Evolutionary conservation across 2,113 vertebrate genomes (phyloP).

Genomic region (Bubo blakistoni): DNA sequence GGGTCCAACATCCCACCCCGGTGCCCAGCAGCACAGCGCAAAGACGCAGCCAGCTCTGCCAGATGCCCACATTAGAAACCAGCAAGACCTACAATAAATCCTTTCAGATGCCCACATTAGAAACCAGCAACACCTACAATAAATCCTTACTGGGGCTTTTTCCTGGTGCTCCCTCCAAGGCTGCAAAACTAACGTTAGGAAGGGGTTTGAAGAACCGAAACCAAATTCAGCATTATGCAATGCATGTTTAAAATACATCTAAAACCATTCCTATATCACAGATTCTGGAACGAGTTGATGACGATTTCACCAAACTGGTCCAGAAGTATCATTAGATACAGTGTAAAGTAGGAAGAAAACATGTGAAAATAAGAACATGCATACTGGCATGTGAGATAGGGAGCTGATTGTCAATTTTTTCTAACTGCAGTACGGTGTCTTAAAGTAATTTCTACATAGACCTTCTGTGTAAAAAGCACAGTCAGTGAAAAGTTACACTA

Average conservation of each 20-base stretch:
- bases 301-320: background rate
- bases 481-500: conserved; percentile 66
- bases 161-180: background rate
- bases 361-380: background rate
- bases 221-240: background rate
- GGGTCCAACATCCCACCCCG: background rate
- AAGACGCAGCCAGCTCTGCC: no score
- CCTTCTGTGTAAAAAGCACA: conserved; percentile 12
- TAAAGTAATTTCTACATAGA: conserved; percentile 28
- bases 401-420: background rate
- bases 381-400: background rate
- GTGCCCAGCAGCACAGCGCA: no score
- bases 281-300: background rate
- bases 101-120: background rate
- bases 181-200: background rate
- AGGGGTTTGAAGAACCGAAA: background rate
- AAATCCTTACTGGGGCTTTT: background rate
- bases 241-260: background rate
- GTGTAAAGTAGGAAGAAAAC: background rate
- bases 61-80: background rate
- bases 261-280: background rate
- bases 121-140: background rate
- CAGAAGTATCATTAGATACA: background rate
- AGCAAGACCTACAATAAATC: background rate
- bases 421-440: background rate